Base-by-base conservation (phyloP, 2,113 vertebrate genomes). In the Catharus bicknelli region DNA sequence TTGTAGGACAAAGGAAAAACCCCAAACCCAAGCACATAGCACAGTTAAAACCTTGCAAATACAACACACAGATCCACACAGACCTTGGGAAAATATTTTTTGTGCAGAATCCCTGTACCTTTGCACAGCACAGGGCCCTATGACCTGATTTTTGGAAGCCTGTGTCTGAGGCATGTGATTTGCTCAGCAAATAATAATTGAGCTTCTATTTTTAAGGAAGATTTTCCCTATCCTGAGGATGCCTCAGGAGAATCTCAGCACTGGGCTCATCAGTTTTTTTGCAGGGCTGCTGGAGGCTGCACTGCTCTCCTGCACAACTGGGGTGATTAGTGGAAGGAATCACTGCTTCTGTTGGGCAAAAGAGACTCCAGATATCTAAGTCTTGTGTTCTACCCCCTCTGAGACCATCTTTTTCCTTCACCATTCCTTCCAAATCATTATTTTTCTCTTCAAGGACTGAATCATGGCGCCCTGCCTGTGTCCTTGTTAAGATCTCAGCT, bases 401-500 rank as follows among this genome's bases (percentile, higher is more conserved):
- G 59, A 90, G 79, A 83, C 70, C 51, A 42, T 77, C 43, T 91
- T 50, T 64, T 91, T 81, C 61, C 80, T 76, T 83, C 62, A 63
- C 34, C 19, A 62, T 93, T 91, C 57, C 64, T 34, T 80, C 42
- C 54, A 86, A 93, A 75, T 59, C 13, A 88, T 57, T 93, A 93
- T 94, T 90, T 94, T 93, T 90, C 80, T 87, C 86, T 69, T 93
- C 90, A 95, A 96, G 95, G 92, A 88, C 92, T 92, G 85, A 66
- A 83, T 59, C 63, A 63, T 87, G 91, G 88, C 85, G 0, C 11
- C 32, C 36, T 95, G 95, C 96, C 79, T 55, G 76, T 9, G 72
- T 93, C 95, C 96, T 97, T 95, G 90, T 90, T 96, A 81, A 93
- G 89, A 90, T 89, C 87, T 87, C 84, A 58, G 80, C 81, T 95